Base-by-base conservation (phyloP, 2,888 invertebrate genomes). In the Platycheirus rosarum region DNA sequence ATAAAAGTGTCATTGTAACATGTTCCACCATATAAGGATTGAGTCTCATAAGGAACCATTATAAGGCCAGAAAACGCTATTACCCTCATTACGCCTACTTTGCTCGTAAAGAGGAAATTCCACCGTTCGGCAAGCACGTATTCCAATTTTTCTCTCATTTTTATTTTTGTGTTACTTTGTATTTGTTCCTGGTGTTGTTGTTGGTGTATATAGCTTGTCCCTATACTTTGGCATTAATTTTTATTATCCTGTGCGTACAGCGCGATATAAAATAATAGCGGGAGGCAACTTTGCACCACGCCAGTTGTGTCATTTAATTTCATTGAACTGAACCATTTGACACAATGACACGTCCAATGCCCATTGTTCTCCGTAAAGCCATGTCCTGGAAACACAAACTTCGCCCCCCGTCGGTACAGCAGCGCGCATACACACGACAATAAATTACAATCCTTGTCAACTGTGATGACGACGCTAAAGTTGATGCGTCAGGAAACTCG, bases 281-380 rank as follows among this genome's bases (percentile, higher is more conserved):
- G 5, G 7, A 5, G n/a, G n/a, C 6, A 26, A 6, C 6, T 26
- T 26, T 8, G 8, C 29, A 16, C 8, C 55, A 13, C 23, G 37
- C 40, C 57, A 40, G 40, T 37, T 18, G 48, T 32, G 51, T 16
- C 55, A 53, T 57, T 63, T 63, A 42, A 74, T 69, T 74, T 51
- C 69, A 69, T 74, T 79, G 79, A 74, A 76, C 62, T 48, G 51
- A 46, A 35, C 23, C 65, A 71, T 80, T 80, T 80, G 80, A 80
- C 80, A 80, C 80, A 70, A 70, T 48, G 23, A 4, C 23, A 6
- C 29, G 29, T 32, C 60, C 37, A 75, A 35, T 65, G 69, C 7
- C 40, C 66, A 57, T 68, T 69, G 57, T 26, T 65, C 57, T 2
- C 3, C 5, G 1, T 5, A 14, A 13, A 20, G 23, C n/a, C 13